Conservation (phyloP, 2,888 invertebrate genomes). For the Drosophila cracens region DNA sequence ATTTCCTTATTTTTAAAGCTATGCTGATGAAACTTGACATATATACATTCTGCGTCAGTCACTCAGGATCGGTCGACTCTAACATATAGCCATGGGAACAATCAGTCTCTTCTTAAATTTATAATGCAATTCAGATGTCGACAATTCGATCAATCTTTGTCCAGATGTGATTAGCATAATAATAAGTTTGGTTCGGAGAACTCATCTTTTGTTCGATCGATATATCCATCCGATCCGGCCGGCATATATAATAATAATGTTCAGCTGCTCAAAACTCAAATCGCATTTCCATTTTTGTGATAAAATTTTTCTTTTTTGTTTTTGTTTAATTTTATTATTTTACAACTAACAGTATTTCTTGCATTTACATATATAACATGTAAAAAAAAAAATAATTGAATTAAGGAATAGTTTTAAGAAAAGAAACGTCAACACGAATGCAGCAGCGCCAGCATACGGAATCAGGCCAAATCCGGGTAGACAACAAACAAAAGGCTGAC, state of each 20-base stretch:
- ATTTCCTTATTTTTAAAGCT: background rate
- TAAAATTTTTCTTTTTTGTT: slow-evolving; percentile 16
- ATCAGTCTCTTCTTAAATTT: no score
- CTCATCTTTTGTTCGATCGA: background rate
- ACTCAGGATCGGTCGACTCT: background rate
- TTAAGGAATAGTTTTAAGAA: slow-evolving; percentile 78
- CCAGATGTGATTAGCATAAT: background rate
- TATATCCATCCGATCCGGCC: background rate
- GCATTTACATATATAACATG: slow-evolving; percentile 84
- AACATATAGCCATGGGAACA: background rate
- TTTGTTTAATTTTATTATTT: slow-evolving; percentile 56
- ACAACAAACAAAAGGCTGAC: background rate
- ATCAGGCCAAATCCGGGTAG: slow-evolving; percentile 1
- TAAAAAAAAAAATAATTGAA: slow-evolving; percentile 73
- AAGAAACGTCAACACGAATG: slow-evolving; percentile 54
- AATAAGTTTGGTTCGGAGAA: background rate
- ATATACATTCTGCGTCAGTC: background rate
- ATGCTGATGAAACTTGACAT: background rate
- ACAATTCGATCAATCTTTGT: background rate
- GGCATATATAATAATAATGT: background rate
- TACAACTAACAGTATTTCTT: slow-evolving; percentile 77
- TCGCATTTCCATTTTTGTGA: slow-evolving; percentile 20
- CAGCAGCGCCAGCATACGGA: slow-evolving; percentile 31
- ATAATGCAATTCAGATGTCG: background rate
- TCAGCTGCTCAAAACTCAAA: background rate